A percentile compares a stretch with the other conserved stretches of the same genome.
Conservation (phyloP, 2,113 vertebrate species). For the Hystrix cristata region DNA sequence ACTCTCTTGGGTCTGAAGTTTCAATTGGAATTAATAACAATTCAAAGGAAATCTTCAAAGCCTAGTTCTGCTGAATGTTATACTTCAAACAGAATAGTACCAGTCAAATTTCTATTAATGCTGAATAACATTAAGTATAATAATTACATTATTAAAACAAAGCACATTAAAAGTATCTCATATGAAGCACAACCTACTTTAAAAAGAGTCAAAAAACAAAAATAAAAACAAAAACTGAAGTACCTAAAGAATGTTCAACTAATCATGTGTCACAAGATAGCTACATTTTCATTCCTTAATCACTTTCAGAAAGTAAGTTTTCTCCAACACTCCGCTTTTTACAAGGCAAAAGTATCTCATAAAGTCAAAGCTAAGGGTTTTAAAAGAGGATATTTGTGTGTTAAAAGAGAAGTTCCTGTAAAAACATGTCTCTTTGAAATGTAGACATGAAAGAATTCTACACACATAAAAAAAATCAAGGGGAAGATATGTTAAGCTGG, state of each 20-base stretch:
- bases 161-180: not conserved
- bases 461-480: slow-evolving; percentile 3
- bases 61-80: not conserved
- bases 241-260: not conserved
- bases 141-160: slow-evolving; percentile 12
- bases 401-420: not conserved
- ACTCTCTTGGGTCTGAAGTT: not conserved
- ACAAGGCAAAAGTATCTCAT: not conserved
- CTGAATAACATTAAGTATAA: slow-evolving; percentile 2
- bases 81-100: not conserved
- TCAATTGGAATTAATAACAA: not conserved
- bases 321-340: not conserved
- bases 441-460: not conserved
- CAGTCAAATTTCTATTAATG: not conserved
- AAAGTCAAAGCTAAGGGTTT: slow-evolving; percentile 22
- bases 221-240: not conserved
- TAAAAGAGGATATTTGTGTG: not conserved
- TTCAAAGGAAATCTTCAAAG: slow-evolving; percentile 2
- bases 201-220: slow-evolving; percentile 13
- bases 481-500: not conserved
- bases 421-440: not conserved
- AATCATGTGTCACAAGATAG: not conserved
- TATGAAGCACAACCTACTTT: slow-evolving; percentile 13
- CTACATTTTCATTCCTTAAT: not conserved
- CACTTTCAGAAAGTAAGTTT: not conserved